Evolutionary conservation across 2,888 invertebrate genomes (phyloP).

Genomic region (Leuctra nigra): DNA sequence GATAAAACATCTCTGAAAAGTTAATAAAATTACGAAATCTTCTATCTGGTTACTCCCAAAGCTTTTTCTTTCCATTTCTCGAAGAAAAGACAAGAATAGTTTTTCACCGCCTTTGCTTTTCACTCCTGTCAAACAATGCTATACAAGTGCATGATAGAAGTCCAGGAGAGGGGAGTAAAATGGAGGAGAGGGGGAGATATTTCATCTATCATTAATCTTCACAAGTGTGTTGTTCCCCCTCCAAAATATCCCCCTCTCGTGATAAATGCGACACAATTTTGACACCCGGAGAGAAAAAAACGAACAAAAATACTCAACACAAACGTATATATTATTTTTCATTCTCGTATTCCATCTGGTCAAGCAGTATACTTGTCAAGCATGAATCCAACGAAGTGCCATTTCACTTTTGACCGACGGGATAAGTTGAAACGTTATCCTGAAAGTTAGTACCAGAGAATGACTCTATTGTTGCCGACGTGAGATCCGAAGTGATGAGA

Average conservation of each 20-base stretch:
- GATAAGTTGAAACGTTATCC: neutral
- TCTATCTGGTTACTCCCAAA: neutral
- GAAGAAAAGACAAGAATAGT: neutral
- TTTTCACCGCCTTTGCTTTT: conserved; percentile 1
- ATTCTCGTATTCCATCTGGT: conserved; percentile 9
- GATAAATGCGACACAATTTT: conserved; percentile 17
- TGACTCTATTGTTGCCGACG: neutral
- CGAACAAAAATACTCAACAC: conserved; percentile 1
- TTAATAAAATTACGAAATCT: conserved; percentile 11
- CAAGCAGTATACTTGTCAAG: neutral
- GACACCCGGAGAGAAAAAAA: conserved; percentile 11
- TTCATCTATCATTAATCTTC: conserved; percentile 15
- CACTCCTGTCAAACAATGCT: conserved; percentile 1
- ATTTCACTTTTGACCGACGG: neutral
- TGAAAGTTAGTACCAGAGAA: neutral
- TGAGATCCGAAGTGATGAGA: neutral
- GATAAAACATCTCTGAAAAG: neutral
- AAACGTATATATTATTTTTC: conserved; percentile 1
- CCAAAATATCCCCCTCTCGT: neutral
- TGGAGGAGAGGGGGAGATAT: neutral
- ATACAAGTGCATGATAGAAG: neutral
- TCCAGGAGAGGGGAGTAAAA: neutral
- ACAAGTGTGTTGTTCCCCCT: conserved; percentile 1
- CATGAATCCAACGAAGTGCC: too few species aligned
- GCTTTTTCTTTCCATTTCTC: neutral